Base-by-base conservation (phyloP, 1,140 invertebrate genomes). In the Heliothis subflexa region DNA sequence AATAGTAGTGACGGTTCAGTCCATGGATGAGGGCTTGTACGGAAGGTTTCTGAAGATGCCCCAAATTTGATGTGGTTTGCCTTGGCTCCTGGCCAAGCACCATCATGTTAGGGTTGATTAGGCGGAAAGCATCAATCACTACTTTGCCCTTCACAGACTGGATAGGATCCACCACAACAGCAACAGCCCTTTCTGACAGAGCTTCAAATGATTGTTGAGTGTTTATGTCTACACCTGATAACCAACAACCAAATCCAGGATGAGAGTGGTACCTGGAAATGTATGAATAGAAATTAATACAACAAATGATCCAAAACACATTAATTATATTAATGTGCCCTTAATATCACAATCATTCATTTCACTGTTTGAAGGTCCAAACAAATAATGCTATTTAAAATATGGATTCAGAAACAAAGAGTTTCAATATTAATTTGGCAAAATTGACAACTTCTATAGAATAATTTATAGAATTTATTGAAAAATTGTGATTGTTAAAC, bases 141-240 rank as follows among this genome's bases (percentile, higher is more conserved):
- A 99, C 98, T 96, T 99, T 98, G 52, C 98, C 99, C 95, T 99
- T 99, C 0, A 99, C 99, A 79, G 98, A 99, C 91, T 99, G 99
- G 92, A 99, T 99, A 4, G 99, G 99, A 95, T 99, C 99, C 59
- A 99, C 99, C 5, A 99, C 99, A 83, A 99, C 99, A 82, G 99
- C 99, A 0, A 99, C 99, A 28, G 99, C 99, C 90, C 99, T 95
- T 92, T 99, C 99, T 62, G 98, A 99, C 0, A 99, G 95, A 10
- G 99, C 99, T 95, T 99, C 99, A 95, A 99, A 99, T 83, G 98
- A 99, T 91, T 99, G 99, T 92, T 99, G 99, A 12, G 99, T 99
- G 88, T 99, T 99, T 83, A 99, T 99, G 95, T 99, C 99, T 1
- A 99, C 99, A 73, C 99, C 98, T n/a, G 99, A 99, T 18, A 99